phyloP scores from a whole-genome alignment of 1,140 invertebrate genomes.

The Drosophila bocqueti region DNA sequence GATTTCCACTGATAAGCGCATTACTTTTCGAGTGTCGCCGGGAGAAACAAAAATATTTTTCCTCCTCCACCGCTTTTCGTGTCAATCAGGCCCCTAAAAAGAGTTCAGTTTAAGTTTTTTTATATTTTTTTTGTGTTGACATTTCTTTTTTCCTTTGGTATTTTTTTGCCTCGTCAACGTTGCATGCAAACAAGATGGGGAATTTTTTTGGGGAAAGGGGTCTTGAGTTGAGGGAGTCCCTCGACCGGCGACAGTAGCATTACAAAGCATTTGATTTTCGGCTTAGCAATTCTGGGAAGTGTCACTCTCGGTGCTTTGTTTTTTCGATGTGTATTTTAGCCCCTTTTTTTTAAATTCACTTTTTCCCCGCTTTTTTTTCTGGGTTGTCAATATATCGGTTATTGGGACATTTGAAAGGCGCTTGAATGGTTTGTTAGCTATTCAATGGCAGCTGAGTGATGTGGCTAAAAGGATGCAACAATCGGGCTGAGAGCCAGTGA shows the following conservation, averaged over 20 bases:
- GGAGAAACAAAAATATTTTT: constrained; percentile 44
- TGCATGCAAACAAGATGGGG: constrained; percentile 66
- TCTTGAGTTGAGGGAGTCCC: background rate
- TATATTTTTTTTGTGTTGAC: constrained; percentile 55
- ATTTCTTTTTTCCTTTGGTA: constrained; percentile 38
- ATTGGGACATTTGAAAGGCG: constrained; percentile 39
- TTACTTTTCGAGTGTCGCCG: constrained; percentile 69
- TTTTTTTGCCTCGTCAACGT: constrained; percentile 63
- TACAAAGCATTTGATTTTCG: constrained; percentile 69
- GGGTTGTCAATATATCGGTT: constrained; percentile 28
- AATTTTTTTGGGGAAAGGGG: constrained; percentile 1
- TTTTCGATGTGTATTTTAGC: constrained; percentile 7
- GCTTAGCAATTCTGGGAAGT: constrained; percentile 65
- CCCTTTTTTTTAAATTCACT: constrained; percentile 19
- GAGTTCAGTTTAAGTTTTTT: constrained; percentile 15
- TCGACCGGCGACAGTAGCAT: constrained; percentile 71
- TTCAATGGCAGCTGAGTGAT: constrained; percentile 48
- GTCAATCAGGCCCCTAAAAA: constrained; percentile 65
- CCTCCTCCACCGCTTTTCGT: constrained; percentile 51
- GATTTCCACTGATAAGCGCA: constrained; percentile 77
- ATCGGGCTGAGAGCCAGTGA: constrained; percentile 7
- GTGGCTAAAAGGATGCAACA: constrained; percentile 41
- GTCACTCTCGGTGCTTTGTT: constrained; percentile 55
- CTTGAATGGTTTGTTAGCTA: constrained; percentile 29
- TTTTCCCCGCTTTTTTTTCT: constrained; percentile 6